A percentile compares a stretch with the other conserved stretches of the same genome.
These are phyloP conservation scores for Hemibagrus wyckioides DNA, from an alignment of 2,113 vertebrate genomes.

Conservation along the genomic window DNA sequence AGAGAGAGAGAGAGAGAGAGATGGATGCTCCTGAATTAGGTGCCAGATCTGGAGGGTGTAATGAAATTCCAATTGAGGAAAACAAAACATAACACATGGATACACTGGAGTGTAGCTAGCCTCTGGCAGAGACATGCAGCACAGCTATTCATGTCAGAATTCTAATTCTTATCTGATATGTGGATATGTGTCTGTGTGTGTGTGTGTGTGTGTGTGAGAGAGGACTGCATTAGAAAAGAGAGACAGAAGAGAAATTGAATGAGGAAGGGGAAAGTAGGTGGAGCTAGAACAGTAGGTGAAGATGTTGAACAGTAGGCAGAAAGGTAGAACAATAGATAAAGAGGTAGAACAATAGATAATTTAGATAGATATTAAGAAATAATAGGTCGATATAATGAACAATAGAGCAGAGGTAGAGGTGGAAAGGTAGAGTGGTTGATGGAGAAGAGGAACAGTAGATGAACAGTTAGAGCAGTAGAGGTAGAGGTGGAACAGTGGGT, in stretches of 20 bases:
- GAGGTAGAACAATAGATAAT: background rate
- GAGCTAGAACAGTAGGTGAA: background rate
- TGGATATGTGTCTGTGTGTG: too few species aligned
- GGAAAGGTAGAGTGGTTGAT: background rate
- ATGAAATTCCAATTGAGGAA: constrained; percentile 15
- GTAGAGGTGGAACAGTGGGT: background rate
- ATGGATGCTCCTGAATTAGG: background rate
- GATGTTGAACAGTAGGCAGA: too few species aligned
- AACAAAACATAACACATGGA: background rate
- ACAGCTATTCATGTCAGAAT: background rate
- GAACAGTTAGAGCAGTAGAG: background rate
- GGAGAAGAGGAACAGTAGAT: background rate
- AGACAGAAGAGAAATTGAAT: background rate
- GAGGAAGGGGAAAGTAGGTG: background rate
- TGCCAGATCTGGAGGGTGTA: background rate
- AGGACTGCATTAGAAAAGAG: background rate
- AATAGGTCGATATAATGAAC: background rate
- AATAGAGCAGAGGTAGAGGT: background rate
- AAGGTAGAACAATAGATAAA: background rate
- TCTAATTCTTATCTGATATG: background rate
- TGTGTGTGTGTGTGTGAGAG: background rate
- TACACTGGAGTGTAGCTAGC: background rate
- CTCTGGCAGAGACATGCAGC: background rate
- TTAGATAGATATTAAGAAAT: background rate
- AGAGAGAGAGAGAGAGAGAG: background rate